Base-by-base conservation (phyloP, 2,113 vertebrate species). In the Gyps fulvus region DNA sequence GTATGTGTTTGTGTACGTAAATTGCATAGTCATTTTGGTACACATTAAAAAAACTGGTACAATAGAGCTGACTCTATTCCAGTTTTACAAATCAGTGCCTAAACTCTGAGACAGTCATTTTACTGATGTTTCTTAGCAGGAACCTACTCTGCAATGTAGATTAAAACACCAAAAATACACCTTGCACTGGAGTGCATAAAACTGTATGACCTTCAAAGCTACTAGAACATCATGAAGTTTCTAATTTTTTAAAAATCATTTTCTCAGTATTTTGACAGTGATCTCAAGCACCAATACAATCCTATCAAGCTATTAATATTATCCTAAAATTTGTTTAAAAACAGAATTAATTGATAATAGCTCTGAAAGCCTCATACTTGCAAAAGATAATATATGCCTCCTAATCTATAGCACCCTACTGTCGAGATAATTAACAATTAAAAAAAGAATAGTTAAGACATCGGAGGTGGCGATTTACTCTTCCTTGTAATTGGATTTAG, bases 401-500 rank as follows among this genome's bases (percentile, higher is more conserved):
- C 87, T 95, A 91, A 97, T 95, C 95, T 88, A 45, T 7, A 95
- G 91, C 94, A 94, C 91, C 97, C 91, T 42, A 91, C 84, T 9
- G 95, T 31, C 0, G 31, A 96, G 96, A 96, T 96, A 97, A 96
- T 95, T 80, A 93, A 95, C 93, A 96, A 95, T 96, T 96, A 88
- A 71, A 91, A 91, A 62, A 93, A 89, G 84, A 76, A 94, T 58
- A 95, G 93, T 95, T 90, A 88, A 97, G 95, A 94, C 93, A 94
- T 95, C 9, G 15, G 76, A 96, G 93, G 95, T 95, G 87, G 93
- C 1, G 23, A 95, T 97, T 97, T 97, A 91, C 93, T 95, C 82
- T 71, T 90, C 82, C 95, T 90, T 74, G 4, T 97, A 97, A 97
- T 97, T 97, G 97, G 94, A 96, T 97, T 96, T 96, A 89, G 82